Percentiles rank a stretch among this genome's conserved stretches.
Evolutionary conservation across 2,797 vertebrate genomes (phyloP).

Genomic region (Diplodus puntazzo): DNA sequence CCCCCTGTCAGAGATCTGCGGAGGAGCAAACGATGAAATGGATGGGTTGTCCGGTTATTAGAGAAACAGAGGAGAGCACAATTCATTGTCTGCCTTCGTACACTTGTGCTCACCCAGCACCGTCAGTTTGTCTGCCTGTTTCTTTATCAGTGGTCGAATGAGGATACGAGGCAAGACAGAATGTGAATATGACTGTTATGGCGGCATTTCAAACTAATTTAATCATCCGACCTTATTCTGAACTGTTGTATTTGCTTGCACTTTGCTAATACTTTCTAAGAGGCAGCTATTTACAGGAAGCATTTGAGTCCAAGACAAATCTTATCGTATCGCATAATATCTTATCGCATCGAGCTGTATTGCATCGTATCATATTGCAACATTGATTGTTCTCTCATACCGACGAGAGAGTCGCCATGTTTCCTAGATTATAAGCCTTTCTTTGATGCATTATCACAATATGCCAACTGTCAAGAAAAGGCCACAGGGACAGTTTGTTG

Average conservation of each 20-base stretch:
- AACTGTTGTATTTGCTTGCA: not conserved
- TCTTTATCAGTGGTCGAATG: conserved; percentile 9
- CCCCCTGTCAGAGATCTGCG: conserved; percentile 60
- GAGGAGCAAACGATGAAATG: conserved; percentile 58
- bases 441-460: not conserved
- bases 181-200: not conserved
- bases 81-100: conserved; percentile 43
- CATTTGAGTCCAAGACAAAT: too few relatives aligned
- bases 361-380: too few relatives aligned
- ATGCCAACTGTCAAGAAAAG: not conserved
- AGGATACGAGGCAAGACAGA: conserved; percentile 1
- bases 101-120: conserved; percentile 24
- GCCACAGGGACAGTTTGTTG: not conserved
- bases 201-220: not conserved
- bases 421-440: not conserved
- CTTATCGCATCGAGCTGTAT: too few relatives aligned
- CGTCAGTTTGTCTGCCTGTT: conserved; percentile 17
- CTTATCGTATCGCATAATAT: too few relatives aligned
- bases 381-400: not conserved
- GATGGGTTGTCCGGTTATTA: conserved; percentile 66
- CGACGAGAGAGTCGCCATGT: not conserved
- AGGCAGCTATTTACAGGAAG: too few relatives aligned
- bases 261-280: not conserved
- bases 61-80: conserved; percentile 56
- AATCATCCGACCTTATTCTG: not conserved